These are phyloP conservation scores for Thymelicus sylvestris DNA, from an alignment of 2,888 invertebrate genomes.

Conservation along the genomic window DNA sequence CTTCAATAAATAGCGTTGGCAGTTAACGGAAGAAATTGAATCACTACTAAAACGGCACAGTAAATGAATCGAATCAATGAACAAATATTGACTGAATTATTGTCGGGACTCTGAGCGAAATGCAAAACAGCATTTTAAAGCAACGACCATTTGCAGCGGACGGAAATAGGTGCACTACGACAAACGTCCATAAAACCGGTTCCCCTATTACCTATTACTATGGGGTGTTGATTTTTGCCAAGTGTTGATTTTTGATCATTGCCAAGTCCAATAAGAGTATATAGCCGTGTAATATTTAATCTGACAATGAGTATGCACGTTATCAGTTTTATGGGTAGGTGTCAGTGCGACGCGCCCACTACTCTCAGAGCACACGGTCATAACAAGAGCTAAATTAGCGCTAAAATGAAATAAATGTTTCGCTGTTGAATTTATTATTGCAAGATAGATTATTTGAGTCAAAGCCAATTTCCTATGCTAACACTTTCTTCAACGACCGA, in stretches of 20 bases:
- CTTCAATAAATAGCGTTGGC: neutral
- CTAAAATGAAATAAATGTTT: too few species aligned
- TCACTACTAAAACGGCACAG: neutral
- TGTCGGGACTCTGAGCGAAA: conserved; percentile 51
- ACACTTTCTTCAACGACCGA: too few species aligned
- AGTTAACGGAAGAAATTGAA: conserved; percentile 4
- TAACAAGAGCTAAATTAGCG: too few species aligned
- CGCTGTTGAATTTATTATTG: too few species aligned
- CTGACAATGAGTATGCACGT: neutral
- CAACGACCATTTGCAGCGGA: conserved; percentile 52
- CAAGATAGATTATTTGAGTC: too few species aligned
- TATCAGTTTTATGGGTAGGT: conserved; percentile 47
- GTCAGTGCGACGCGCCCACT: neutral
- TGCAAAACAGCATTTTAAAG: conserved; percentile 63
- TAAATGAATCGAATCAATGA: conserved; percentile 37
- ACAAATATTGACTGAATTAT: conserved; percentile 62
- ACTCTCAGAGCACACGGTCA: too few species aligned
- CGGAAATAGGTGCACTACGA: conserved; percentile 23
- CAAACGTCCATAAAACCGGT: neutral
- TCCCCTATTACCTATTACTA: neutral
- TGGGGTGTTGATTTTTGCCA: conserved; percentile 4
- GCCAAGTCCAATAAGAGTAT: neutral
- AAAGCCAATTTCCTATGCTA: too few species aligned
- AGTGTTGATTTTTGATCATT: too few species aligned
- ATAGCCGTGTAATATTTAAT: neutral